phyloP scores from a whole-genome alignment of 1,140 invertebrate species.

The Diorhabda sublineata region DNA sequence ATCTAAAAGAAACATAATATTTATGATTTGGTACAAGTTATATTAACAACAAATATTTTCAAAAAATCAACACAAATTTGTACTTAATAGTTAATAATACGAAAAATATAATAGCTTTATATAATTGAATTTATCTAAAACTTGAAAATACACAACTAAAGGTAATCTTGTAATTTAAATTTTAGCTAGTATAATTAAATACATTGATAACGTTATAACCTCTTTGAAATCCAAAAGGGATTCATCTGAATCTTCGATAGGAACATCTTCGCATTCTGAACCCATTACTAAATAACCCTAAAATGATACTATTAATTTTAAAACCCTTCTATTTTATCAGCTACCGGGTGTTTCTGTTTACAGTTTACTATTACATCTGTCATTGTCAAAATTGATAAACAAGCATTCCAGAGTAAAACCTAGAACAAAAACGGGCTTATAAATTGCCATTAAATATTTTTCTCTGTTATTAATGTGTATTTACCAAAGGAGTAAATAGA shows the following conservation, averaged over 20 bases:
- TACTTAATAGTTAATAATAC: too few species aligned
- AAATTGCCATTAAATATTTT: too few species aligned
- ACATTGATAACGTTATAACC: slow-evolving; percentile 25
- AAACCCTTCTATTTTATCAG: background rate
- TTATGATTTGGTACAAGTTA: background rate
- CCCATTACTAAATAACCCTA: slow-evolving; percentile 32
- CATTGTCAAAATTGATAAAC: background rate
- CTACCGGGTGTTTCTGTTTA: slow-evolving; percentile 1
- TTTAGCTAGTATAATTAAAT: slow-evolving; percentile 11
- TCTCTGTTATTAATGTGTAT: too few species aligned
- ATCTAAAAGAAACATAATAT: slow-evolving; percentile 49
- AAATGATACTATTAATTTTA: slow-evolving; percentile 5
- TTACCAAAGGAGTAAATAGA: too few species aligned
- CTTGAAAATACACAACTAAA: too few species aligned
- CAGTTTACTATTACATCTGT: background rate
- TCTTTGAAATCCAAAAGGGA: slow-evolving; percentile 43
- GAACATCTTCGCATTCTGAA: slow-evolving; percentile 41
- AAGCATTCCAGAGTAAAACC: too few species aligned
- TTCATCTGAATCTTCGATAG: slow-evolving; percentile 43
- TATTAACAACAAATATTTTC: too few species aligned
- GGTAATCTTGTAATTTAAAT: background rate
- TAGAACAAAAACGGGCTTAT: too few species aligned
- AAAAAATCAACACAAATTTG: too few species aligned
- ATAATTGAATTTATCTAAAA: too few species aligned
- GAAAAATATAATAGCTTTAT: too few species aligned